Percentiles rank a stretch among this genome's conserved stretches.
Evolutionary conservation across 2,888 invertebrate genomes (phyloP).

Genomic region (Helleia helle): DNA sequence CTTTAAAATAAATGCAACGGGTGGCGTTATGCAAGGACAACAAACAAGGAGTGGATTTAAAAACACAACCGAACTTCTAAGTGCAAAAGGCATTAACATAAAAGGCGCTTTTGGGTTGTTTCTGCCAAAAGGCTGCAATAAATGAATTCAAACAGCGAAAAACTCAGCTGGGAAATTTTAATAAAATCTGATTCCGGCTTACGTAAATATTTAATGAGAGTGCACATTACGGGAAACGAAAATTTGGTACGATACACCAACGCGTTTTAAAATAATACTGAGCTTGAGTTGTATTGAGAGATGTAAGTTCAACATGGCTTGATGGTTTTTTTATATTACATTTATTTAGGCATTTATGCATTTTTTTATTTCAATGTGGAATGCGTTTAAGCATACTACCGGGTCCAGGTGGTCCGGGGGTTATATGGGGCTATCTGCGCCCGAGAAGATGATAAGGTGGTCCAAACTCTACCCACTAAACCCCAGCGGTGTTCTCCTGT

Average conservation of each 20-base stretch:
- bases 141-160: conserved; percentile 9
- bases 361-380: too few relatives aligned
- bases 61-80: conserved; percentile 8
- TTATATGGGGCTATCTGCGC: too few relatives aligned
- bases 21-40: conserved; percentile 4
- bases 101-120: conserved; percentile 9
- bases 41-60: conserved; percentile 6
- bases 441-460: too few relatives aligned
- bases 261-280: too few relatives aligned
- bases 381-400: too few relatives aligned
- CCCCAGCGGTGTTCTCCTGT: too few relatives aligned
- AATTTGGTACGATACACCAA: neutral
- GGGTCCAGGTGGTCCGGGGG: too few relatives aligned
- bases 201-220: conserved; percentile 4
- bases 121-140: conserved; percentile 10
- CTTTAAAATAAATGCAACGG: conserved; percentile 8
- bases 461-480: too few relatives aligned
- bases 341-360: too few relatives aligned
- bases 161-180: conserved; percentile 1
- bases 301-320: too few relatives aligned
- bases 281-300: too few relatives aligned
- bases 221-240: neutral
- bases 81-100: conserved; percentile 11
- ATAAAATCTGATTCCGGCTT: conserved; percentile 6
- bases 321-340: too few relatives aligned